Evolutionary conservation across 2,113 vertebrate species (phyloP).

Genomic region (Telmatochromis bifrenatus): DNA sequence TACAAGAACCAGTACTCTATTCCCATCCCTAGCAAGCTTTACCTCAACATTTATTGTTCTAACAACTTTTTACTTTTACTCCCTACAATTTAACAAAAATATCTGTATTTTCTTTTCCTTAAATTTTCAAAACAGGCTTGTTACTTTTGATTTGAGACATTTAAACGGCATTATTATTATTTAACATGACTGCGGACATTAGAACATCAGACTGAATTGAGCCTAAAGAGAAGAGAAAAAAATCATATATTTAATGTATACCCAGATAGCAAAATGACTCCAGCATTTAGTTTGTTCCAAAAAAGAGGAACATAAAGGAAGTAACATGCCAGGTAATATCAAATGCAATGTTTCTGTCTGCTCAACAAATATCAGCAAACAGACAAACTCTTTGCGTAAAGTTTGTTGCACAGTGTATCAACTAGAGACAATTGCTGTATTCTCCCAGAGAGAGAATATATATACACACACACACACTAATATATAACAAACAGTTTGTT

Average conservation of each 20-base stretch:
- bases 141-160: background rate
- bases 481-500: background rate
- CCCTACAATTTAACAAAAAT: too few species aligned
- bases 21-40: background rate
- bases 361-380: background rate
- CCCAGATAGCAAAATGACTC: background rate
- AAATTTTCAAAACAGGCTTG: too few species aligned
- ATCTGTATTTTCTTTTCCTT: too few species aligned
- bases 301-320: background rate
- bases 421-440: too few species aligned
- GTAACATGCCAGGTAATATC: background rate
- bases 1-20: background rate
- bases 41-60: background rate
- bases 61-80: background rate
- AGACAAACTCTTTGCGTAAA: background rate
- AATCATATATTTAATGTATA: background rate
- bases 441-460: too few species aligned
- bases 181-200: fast-evolving
- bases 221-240: background rate
- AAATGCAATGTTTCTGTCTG: background rate
- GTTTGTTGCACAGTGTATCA: too few species aligned
- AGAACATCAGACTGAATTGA: background rate
- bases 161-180: background rate
- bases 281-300: background rate
- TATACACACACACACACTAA: background rate